Evolutionary conservation across 92 coral and sea anemone genomes (phyloP).

Genomic region (Anthopleura xanthogrammica): DNA sequence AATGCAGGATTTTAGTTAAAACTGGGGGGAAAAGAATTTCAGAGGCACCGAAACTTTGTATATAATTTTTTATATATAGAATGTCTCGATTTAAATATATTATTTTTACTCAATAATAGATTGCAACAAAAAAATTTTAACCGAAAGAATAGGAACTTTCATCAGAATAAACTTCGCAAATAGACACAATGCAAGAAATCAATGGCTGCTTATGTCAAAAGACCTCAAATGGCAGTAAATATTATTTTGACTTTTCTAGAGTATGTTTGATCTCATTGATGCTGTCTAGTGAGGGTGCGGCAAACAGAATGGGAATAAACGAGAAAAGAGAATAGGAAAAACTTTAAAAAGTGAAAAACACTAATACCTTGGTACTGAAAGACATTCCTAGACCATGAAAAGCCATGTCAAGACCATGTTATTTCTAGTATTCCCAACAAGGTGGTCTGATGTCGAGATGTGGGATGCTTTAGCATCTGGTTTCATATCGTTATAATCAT

Average conservation of each 20-base stretch:
- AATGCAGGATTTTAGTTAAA: no score
- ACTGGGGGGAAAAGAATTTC: no score
- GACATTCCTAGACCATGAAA: background rate
- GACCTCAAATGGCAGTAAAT: background rate
- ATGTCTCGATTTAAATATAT: no score
- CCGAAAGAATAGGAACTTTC: no score
- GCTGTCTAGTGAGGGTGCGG: slow-evolving; percentile 7
- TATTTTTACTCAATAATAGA: no score
- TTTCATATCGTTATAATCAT: slow-evolving; percentile 13
- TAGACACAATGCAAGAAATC: no score
- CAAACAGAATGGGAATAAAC: background rate
- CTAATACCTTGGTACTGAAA: background rate
- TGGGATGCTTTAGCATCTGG: background rate
- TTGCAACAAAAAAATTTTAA: no score
- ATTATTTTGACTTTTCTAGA: background rate
- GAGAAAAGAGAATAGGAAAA: background rate
- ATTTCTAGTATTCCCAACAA: background rate
- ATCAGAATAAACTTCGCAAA: no score
- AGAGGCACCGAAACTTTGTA: no score
- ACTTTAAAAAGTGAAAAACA: background rate
- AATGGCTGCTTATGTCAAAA: no score
- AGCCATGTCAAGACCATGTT: background rate
- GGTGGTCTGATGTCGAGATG: background rate
- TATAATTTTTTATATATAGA: no score
- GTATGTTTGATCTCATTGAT: background rate